These are phyloP conservation scores for Alviniconcha strummeri DNA, from an alignment of 2,888 invertebrate species.

Conservation along the genomic window DNA sequence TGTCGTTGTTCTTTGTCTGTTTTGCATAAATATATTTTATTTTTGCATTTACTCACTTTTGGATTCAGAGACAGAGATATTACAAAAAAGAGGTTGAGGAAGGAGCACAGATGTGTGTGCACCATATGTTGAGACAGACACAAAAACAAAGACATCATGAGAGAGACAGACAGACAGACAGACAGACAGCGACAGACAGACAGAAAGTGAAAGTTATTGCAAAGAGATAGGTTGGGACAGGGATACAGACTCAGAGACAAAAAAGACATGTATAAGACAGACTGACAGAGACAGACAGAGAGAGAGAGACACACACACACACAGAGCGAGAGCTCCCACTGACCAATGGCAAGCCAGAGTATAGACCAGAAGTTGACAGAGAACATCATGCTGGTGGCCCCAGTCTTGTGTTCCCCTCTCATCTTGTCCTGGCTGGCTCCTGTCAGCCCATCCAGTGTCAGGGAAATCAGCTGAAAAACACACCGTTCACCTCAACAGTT, in stretches of 20 bases:
- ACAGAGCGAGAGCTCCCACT: constrained; percentile 35
- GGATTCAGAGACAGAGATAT: too few species aligned
- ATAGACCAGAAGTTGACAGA: constrained; percentile 91
- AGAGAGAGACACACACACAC: neutral
- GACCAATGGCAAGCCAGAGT: constrained; percentile 81
- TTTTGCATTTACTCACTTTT: too few species aligned
- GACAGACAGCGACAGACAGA: too few species aligned
- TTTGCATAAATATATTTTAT: too few species aligned
- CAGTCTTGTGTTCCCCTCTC: constrained; percentile 87
- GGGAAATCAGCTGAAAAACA: constrained; percentile 81
- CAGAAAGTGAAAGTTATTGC: too few species aligned
- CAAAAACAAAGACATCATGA: too few species aligned
- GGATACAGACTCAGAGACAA: neutral
- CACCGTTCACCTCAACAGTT: too few species aligned
- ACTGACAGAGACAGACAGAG: neutral
- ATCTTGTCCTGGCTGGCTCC: constrained; percentile 91
- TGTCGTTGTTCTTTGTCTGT: too few species aligned
- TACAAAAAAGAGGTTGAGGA: too few species aligned
- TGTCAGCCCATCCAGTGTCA: constrained; percentile 95
- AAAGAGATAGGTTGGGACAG: neutral
- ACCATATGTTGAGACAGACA: too few species aligned
- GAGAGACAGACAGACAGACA: too few species aligned
- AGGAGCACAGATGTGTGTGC: too few species aligned
- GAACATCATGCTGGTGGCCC: constrained; percentile 95
- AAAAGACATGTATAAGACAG: neutral